These are phyloP conservation scores for Mesochorus sp. DNA, from an alignment of 2,888 invertebrate species.

Conservation along the genomic window DNA sequence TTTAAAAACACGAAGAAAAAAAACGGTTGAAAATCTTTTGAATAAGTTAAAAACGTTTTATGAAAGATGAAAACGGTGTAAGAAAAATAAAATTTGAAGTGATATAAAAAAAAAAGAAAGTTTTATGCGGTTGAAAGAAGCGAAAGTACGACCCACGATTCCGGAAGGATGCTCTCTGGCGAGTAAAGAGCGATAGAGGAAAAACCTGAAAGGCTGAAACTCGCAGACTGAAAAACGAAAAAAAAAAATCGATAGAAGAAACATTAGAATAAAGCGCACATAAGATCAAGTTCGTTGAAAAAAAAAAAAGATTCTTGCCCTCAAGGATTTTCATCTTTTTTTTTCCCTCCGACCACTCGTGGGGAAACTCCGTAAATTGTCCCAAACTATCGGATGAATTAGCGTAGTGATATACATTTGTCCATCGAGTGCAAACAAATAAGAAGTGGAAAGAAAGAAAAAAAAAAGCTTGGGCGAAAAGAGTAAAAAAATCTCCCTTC, in stretches of 20 bases:
- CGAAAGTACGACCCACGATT: neutral
- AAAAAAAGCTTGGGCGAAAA: neutral
- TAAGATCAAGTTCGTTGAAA: no score
- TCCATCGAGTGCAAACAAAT: neutral
- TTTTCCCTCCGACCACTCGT: neutral
- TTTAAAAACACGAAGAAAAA: neutral
- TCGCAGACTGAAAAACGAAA: no score
- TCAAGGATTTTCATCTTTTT: neutral
- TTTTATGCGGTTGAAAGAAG: neutral
- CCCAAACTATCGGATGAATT: conserved; percentile 40
- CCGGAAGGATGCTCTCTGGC: conserved; percentile 2
- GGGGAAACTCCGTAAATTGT: neutral
- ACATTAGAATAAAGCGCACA: no score
- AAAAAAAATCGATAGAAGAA: no score
- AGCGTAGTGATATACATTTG: conserved; percentile 3
- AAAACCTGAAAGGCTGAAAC: neutral
- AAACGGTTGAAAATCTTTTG: no score
- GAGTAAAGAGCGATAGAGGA: neutral
- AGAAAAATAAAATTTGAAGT: no score
- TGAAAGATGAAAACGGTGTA: no score
- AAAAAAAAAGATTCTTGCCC: neutral
- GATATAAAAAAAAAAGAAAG: neutral
- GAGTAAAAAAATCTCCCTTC: neutral
- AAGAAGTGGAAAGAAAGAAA: neutral
- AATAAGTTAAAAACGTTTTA: neutral